phyloP scores from a whole-genome alignment of 2,113 vertebrate species.

The Plecotus auritus region DNA sequence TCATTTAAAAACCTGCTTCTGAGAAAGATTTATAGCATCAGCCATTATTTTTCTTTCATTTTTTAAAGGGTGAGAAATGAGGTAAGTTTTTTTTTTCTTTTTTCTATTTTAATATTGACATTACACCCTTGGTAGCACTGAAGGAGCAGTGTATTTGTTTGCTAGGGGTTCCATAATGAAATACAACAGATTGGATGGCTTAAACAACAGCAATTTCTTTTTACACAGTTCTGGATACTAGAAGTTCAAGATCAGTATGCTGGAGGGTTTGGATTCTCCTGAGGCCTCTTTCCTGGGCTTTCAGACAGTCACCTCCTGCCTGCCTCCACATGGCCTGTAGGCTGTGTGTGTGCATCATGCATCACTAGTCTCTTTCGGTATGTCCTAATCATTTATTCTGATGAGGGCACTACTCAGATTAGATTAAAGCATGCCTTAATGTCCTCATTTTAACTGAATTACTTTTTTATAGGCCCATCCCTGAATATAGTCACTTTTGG shows the following conservation, averaged over 20 bases:
- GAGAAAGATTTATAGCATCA: constrained; percentile 33
- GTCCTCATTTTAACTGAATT: background rate
- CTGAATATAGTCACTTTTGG: background rate
- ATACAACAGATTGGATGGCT: background rate
- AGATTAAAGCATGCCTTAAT: background rate
- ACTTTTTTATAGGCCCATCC: background rate
- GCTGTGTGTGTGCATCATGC: fast-evolving
- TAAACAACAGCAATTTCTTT: background rate
- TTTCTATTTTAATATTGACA: background rate
- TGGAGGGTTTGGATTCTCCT: background rate
- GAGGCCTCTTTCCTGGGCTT: background rate
- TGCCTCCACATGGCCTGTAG: background rate
- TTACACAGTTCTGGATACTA: background rate
- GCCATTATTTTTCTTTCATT: constrained; percentile 50
- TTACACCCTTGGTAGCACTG: constrained; percentile 36
- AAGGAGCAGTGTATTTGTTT: background rate
- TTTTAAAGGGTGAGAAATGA: constrained; percentile 61
- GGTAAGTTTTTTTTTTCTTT: background rate
- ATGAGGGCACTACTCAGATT: background rate
- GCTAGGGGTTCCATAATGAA: background rate
- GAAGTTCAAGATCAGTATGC: background rate
- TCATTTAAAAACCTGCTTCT: constrained; percentile 67
- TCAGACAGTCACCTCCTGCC: fast-evolving
- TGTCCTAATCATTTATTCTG: background rate
- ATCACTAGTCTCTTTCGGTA: background rate